Evolutionary conservation across 2,888 invertebrate species (phyloP).

Genomic region (Drosophila nigricruria): DNA sequence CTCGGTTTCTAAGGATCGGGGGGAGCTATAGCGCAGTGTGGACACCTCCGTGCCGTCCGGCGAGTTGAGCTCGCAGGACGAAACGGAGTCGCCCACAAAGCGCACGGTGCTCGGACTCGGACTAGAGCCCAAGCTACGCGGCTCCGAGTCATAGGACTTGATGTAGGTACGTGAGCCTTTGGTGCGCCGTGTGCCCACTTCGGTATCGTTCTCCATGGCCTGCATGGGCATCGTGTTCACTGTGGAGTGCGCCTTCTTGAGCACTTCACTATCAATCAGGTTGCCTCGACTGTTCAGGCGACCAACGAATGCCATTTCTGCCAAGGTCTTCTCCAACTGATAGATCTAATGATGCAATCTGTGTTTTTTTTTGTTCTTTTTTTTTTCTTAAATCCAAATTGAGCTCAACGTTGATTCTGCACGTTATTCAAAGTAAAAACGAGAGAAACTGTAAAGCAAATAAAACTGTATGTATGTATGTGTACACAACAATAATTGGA

Average conservation of each 20-base stretch:
- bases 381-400: slow-evolving; percentile 15
- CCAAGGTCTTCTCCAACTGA: accelerated
- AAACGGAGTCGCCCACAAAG: slow-evolving; percentile 63
- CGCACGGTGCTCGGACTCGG: slow-evolving; percentile 35
- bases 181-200: not conserved
- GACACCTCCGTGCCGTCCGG: slow-evolving; percentile 61
- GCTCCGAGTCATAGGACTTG: slow-evolving; percentile 38
- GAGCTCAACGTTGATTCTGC: slow-evolving; percentile 10
- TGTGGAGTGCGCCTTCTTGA: slow-evolving; percentile 5
- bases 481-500: slow-evolving; percentile 56
- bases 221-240: not conserved
- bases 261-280: slow-evolving; percentile 37
- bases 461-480: slow-evolving; percentile 44
- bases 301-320: slow-evolving; percentile 66
- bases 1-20: slow-evolving; percentile 38
- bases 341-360: not conserved
- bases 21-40: slow-evolving; percentile 56
- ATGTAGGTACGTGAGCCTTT: slow-evolving; percentile 60
- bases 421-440: slow-evolving; percentile 25
- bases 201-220: not conserved
- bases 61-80: slow-evolving; percentile 53
- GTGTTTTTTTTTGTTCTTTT: no score
- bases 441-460: slow-evolving; percentile 49
- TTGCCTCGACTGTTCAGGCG: slow-evolving; percentile 49
- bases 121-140: slow-evolving; percentile 5